Evolutionary conservation across 2,797 vertebrate species (phyloP).

Genomic region (Halcyon chelicuti): DNA sequence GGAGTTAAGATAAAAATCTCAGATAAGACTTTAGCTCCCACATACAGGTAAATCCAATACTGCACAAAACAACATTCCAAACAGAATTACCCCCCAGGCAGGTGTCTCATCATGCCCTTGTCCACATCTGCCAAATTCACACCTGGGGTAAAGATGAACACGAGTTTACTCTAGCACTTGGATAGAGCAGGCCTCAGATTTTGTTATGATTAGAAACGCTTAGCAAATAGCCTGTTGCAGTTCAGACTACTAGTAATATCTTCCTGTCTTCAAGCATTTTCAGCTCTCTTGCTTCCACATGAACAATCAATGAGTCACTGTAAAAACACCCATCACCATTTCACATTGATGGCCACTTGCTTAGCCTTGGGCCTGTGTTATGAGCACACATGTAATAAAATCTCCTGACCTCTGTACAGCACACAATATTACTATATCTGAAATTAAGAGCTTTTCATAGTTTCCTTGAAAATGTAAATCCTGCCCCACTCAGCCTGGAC

Average conservation of each 20-base stretch:
- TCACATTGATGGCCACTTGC: neutral
- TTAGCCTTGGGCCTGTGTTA: neutral
- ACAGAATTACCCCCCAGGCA: neutral
- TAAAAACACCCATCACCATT: neutral
- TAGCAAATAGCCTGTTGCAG: neutral
- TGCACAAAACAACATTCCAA: constrained; percentile 32
- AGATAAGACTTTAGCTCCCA: neutral
- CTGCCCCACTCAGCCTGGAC: neutral
- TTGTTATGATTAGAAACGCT: neutral
- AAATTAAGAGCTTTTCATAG: neutral
- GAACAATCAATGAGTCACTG: neutral
- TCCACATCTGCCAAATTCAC: neutral
- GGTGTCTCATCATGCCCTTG: neutral
- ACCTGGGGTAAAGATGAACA: neutral
- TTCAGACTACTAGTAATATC: neutral
- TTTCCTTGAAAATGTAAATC: neutral
- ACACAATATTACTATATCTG: neutral
- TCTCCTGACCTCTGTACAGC: neutral
- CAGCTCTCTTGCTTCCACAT: neutral
- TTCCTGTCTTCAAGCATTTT: neutral
- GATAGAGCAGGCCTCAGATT: neutral
- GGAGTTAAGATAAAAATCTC: constrained; percentile 23
- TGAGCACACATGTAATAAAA: accelerated
- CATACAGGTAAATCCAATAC: constrained; percentile 29
- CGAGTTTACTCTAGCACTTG: neutral